These are phyloP conservation scores for Numenius arquata DNA, from an alignment of 2,113 vertebrate genomes.

Conservation along the genomic window DNA sequence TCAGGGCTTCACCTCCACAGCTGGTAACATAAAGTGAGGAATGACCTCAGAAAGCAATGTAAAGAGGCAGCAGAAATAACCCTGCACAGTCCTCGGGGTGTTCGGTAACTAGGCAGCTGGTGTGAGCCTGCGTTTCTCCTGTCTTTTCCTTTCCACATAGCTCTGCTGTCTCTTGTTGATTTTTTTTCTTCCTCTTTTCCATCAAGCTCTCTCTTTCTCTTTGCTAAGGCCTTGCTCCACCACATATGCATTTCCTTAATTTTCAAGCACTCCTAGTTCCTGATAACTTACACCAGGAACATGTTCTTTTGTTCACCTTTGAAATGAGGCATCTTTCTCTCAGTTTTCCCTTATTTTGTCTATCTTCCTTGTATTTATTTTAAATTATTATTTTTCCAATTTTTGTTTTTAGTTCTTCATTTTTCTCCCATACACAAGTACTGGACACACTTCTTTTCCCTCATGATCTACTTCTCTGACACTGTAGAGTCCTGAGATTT, in stretches of 20 bases:
- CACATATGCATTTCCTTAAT: neutral
- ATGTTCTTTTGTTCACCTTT: neutral
- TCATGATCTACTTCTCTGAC: neutral
- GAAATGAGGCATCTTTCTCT: neutral
- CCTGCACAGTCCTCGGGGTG: neutral
- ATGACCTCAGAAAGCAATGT: neutral
- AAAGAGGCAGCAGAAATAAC: neutral
- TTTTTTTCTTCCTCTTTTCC: neutral
- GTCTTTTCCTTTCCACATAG: neutral
- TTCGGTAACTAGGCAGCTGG: neutral
- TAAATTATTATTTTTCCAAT: neutral
- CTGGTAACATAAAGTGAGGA: neutral
- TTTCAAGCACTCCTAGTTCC: neutral
- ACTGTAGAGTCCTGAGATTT: neutral
- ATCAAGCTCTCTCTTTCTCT: neutral
- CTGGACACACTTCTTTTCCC: neutral
- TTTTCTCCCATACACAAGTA: neutral
- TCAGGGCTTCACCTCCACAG: neutral
- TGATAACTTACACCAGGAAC: neutral
- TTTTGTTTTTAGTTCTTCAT: neutral
- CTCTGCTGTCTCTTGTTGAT: neutral
- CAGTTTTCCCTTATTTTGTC: neutral
- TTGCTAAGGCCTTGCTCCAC: neutral
- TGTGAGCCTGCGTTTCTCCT: rapidly evolving
- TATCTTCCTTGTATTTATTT: neutral